phyloP scores from a whole-genome alignment of 2,113 vertebrate genomes.

The Chaetodon auriga region DNA sequence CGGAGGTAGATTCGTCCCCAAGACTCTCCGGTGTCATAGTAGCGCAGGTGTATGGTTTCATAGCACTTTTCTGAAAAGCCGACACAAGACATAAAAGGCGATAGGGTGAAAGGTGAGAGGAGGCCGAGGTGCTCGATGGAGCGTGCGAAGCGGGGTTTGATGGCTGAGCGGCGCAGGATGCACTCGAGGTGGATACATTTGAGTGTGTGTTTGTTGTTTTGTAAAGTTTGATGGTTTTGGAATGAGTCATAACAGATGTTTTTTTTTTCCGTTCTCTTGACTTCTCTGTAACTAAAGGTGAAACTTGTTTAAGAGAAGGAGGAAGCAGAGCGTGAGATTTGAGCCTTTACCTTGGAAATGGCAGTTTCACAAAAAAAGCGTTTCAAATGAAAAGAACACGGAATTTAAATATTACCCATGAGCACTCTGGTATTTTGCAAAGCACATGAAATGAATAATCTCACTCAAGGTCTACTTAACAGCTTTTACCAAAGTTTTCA shows the following conservation, averaged over 20 bases:
- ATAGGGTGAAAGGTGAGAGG: conserved; percentile 56
- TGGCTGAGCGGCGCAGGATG: not conserved
- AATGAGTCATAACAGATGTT: not conserved
- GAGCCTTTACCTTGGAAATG: not conserved
- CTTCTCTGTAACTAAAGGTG: not conserved
- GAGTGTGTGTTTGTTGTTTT: not conserved
- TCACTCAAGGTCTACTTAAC: no score
- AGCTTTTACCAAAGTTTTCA: not conserved
- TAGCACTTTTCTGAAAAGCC: conserved; percentile 89
- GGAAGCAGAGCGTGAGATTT: not conserved
- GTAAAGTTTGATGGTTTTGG: not conserved
- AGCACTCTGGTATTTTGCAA: not conserved
- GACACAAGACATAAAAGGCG: conserved; percentile 43
- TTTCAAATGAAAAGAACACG: not conserved
- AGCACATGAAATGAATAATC: no score
- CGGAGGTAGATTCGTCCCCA: conserved; percentile 90
- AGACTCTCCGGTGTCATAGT: conserved; percentile 86
- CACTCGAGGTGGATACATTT: not conserved
- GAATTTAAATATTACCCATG: not conserved
- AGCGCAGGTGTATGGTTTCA: conserved; percentile 86
- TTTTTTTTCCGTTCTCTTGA: not conserved
- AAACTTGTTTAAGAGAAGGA: not conserved
- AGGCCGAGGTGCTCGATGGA: conserved; percentile 39
- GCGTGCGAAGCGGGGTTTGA: conserved; percentile 1
- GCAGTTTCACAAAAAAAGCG: not conserved